Evolutionary conservation across 2,888 invertebrate genomes (phyloP).

Genomic region (Eupsilia transversa): DNA sequence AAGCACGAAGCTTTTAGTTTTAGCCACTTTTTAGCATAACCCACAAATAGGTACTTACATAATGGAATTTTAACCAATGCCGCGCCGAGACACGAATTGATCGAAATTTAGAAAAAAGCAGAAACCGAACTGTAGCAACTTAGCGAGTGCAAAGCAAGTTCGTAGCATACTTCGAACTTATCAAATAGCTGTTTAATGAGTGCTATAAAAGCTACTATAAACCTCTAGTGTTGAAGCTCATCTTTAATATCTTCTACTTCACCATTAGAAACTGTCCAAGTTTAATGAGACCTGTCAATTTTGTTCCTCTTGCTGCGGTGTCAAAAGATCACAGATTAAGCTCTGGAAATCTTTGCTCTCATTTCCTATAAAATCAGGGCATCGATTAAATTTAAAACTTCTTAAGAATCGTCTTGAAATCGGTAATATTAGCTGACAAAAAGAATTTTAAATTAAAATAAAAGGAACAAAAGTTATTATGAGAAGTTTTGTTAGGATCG

Average conservation of each 20-base stretch:
- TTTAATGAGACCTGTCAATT: conserved; percentile 85
- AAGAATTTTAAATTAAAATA: conserved; percentile 32
- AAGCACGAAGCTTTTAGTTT: not conserved
- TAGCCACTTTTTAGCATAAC: not conserved
- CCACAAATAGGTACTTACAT: no score
- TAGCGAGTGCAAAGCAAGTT: not conserved
- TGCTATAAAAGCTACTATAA: conserved; percentile 47
- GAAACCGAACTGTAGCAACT: not conserved
- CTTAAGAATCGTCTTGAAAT: conserved; percentile 33
- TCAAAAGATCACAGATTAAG: conserved; percentile 76
- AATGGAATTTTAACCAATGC: not conserved
- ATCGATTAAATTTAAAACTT: conserved; percentile 67
- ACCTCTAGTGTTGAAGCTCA: conserved; percentile 56
- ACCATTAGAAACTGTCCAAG: conserved; percentile 77
- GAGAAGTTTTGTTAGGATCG: conserved; percentile 8
- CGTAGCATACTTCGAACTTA: not conserved
- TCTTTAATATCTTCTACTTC: conserved; percentile 67
- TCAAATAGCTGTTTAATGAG: conserved; percentile 29
- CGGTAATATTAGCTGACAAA: conserved; percentile 25
- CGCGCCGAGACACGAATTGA: not conserved
- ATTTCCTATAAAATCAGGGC: conserved; percentile 67
- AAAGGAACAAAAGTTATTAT: conserved; percentile 20
- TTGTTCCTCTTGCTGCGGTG: conserved; percentile 72
- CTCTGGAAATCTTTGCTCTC: conserved; percentile 71
- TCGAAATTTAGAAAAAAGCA: not conserved